phyloP scores from a whole-genome alignment of 2,113 vertebrate genomes.

The Thermophis baileyi region DNA sequence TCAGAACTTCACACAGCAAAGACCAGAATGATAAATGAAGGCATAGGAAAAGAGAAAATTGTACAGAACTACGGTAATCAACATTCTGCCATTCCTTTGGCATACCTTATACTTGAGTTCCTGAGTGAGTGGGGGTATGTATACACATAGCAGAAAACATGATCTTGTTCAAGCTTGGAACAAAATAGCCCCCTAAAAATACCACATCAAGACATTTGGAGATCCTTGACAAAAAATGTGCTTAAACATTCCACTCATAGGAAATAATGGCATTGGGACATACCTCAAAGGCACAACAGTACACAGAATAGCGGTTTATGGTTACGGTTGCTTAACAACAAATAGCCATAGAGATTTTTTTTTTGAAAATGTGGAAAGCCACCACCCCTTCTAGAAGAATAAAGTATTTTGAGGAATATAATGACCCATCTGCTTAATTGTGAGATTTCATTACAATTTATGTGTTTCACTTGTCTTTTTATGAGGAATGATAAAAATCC shows the following conservation, averaged over 20 bases:
- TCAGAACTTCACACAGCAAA: background rate
- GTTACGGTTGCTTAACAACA: background rate
- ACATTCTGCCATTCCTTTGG: background rate
- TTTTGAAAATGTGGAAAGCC: background rate
- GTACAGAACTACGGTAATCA: background rate
- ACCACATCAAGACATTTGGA: background rate
- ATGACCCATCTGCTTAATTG: background rate
- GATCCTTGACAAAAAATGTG: background rate
- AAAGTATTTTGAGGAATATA: too few relatives aligned
- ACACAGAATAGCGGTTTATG: background rate
- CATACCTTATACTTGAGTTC: background rate
- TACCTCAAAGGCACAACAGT: background rate
- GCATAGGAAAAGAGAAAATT: background rate
- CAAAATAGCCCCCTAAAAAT: background rate
- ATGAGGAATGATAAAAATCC: background rate
- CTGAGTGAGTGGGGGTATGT: background rate
- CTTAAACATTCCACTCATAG: background rate
- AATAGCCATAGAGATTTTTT: background rate
- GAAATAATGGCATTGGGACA: background rate
- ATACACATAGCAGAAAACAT: background rate
- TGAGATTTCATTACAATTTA: background rate
- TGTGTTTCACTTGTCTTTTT: background rate
- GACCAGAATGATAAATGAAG: background rate
- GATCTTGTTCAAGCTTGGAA: background rate
- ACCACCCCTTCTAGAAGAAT: too few relatives aligned